These are phyloP conservation scores for Cathartes aura DNA, from an alignment of 2,113 vertebrate genomes.

Conservation along the genomic window DNA sequence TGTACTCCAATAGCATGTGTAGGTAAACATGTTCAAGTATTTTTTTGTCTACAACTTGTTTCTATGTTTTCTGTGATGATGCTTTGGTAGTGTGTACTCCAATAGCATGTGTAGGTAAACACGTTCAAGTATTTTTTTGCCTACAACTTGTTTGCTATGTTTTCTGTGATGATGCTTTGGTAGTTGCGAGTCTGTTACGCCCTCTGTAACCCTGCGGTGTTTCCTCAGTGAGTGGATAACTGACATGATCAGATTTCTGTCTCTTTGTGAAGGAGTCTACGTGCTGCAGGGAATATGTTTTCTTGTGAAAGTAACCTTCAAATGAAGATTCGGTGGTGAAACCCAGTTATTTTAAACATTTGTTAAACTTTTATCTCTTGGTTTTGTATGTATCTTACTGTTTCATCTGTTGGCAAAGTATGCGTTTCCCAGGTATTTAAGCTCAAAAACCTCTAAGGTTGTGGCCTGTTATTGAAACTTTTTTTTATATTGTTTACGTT, in stretches of 20 bases:
- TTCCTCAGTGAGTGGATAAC: background rate
- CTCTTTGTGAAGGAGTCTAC: background rate
- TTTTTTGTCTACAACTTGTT: too few relatives aligned
- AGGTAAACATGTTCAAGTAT: too few relatives aligned
- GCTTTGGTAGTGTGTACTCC: constrained; percentile 1
- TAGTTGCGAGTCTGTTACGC: accelerated
- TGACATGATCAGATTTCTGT: background rate
- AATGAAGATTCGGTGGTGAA: background rate
- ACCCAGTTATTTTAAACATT: background rate
- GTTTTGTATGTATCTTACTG: background rate
- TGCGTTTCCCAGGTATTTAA: background rate
- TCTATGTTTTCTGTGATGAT: too few relatives aligned
- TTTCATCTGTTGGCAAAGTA: background rate
- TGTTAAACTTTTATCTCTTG: background rate
- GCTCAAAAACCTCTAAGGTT: background rate
- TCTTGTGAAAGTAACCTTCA: background rate
- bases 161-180: background rate
- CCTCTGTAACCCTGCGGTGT: background rate
- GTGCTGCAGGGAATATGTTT: background rate
- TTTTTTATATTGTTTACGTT: background rate
- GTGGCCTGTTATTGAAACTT: background rate
- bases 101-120: background rate
- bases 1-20: too few relatives aligned
- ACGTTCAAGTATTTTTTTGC: background rate
- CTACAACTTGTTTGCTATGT: background rate